These are phyloP conservation scores for Siniperca scherzeri DNA, from an alignment of 2,797 vertebrate species.

Conservation along the genomic window DNA sequence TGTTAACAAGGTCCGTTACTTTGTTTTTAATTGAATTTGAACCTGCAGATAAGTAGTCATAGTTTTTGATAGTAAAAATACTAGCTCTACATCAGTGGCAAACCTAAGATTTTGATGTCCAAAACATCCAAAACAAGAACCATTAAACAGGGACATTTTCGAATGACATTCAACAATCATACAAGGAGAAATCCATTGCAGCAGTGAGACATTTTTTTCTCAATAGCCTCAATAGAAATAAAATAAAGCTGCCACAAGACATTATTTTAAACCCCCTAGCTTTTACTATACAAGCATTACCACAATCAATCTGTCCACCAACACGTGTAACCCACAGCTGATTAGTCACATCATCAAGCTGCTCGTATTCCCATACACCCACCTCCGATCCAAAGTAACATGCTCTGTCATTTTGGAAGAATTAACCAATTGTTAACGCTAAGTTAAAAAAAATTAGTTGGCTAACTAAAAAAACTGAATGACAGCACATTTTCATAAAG, in stretches of 20 bases:
- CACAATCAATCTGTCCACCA: conserved; percentile 32
- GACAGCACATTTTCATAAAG: not conserved
- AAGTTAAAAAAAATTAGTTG: not conserved
- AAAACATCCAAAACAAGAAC: not conserved
- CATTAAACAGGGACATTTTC: not conserved
- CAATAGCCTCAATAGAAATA: not conserved
- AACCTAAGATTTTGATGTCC: not conserved
- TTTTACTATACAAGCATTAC: conserved; percentile 11
- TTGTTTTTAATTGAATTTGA: too few relatives aligned
- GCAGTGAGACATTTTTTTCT: not conserved
- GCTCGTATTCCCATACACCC: not conserved
- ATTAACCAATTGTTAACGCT: not conserved
- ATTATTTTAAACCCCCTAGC: not conserved
- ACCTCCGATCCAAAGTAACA: not conserved
- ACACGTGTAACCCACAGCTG: conserved; percentile 28
- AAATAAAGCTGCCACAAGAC: conserved; percentile 3
- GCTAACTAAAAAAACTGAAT: not conserved
- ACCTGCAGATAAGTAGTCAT: not conserved
- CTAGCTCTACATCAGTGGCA: not conserved
- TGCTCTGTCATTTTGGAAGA: not conserved
- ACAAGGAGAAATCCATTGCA: not conserved
- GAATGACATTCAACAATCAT: not conserved
- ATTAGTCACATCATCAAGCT: conserved; percentile 47
- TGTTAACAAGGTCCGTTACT: too few relatives aligned
- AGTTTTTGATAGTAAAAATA: not conserved